phyloP scores from a whole-genome alignment of 2,888 invertebrate genomes.

The Stictocephala bisonia region DNA sequence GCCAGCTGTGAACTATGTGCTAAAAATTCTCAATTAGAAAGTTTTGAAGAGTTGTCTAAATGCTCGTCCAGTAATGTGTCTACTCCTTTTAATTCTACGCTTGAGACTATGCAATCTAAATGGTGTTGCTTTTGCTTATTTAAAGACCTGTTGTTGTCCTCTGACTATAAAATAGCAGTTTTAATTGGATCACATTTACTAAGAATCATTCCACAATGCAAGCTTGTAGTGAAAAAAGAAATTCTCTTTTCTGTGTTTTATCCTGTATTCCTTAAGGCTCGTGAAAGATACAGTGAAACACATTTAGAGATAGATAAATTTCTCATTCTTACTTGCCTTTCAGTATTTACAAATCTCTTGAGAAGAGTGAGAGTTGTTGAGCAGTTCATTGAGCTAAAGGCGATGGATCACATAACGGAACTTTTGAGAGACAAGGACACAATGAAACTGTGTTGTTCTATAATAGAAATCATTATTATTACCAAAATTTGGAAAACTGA shows the following conservation, averaged over 20 bases:
- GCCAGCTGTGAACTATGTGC: conserved; percentile 53
- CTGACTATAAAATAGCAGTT: conserved; percentile 70
- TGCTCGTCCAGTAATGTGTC: conserved; percentile 19
- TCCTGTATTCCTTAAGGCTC: conserved; percentile 71
- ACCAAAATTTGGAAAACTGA: conserved; percentile 66
- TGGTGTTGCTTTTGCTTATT: conserved; percentile 73
- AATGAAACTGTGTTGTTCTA: conserved; percentile 70
- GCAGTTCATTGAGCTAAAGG: conserved; percentile 70
- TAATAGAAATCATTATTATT: conserved; percentile 71
- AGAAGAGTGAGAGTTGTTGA: conserved; percentile 70
- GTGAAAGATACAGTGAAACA: conserved; percentile 67
- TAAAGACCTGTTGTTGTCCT: conserved; percentile 69
- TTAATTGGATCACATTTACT: conserved; percentile 70
- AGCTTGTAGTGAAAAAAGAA: conserved; percentile 69
- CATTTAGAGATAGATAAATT: conserved; percentile 69
- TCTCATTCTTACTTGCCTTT: conserved; percentile 71
- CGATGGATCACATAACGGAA: conserved; percentile 69
- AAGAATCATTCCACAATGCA: conserved; percentile 70
- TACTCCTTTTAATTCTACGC: not conserved
- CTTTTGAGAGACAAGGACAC: conserved; percentile 69
- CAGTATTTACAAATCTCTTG: conserved; percentile 71
- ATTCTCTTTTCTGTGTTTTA: conserved; percentile 72
- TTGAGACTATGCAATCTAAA: conserved; percentile 27
- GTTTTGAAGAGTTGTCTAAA: conserved; percentile 31
- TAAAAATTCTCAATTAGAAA: conserved; percentile 49